Conservation (phyloP, 2,113 vertebrate species). For the Corapipo altera region DNA sequence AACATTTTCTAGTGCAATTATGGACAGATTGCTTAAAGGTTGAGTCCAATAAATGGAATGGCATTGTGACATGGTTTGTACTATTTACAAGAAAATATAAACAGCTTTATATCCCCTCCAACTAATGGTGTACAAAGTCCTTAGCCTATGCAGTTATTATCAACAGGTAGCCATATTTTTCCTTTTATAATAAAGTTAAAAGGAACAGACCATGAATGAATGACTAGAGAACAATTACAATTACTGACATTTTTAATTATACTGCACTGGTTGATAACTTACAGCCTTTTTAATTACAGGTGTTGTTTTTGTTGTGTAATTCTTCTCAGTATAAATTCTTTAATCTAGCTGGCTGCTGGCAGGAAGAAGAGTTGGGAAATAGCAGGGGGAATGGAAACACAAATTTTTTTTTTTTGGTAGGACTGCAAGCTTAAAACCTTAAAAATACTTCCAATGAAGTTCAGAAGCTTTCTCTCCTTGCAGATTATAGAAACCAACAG, state of each 20-base stretch:
- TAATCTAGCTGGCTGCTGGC: background rate
- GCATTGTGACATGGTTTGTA: background rate
- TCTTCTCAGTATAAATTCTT: background rate
- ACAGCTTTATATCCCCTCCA: background rate
- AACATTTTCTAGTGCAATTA: constrained; percentile 48
- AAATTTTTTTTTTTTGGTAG: background rate
- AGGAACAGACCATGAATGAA: background rate
- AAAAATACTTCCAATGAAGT: background rate
- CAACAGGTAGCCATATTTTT: background rate
- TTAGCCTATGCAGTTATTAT: background rate
- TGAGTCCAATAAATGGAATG: constrained; percentile 7
- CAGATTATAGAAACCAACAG: background rate
- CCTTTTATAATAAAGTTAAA: background rate
- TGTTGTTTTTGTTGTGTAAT: background rate
- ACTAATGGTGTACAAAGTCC: background rate
- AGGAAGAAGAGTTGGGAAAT: background rate
- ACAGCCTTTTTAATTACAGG: background rate
- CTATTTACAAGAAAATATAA: constrained; percentile 1
- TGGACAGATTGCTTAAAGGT: constrained; percentile 32
- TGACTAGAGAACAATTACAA: background rate
- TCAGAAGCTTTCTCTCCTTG: background rate
- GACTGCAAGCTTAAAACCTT: background rate
- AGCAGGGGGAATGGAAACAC: background rate
- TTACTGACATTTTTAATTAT: background rate
- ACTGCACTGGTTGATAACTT: background rate